A percentile compares a stretch with the other conserved stretches of the same genome.
These are phyloP conservation scores for Dorcus parallelipipedus DNA, from an alignment of 2,888 invertebrate genomes.

Conservation along the genomic window DNA sequence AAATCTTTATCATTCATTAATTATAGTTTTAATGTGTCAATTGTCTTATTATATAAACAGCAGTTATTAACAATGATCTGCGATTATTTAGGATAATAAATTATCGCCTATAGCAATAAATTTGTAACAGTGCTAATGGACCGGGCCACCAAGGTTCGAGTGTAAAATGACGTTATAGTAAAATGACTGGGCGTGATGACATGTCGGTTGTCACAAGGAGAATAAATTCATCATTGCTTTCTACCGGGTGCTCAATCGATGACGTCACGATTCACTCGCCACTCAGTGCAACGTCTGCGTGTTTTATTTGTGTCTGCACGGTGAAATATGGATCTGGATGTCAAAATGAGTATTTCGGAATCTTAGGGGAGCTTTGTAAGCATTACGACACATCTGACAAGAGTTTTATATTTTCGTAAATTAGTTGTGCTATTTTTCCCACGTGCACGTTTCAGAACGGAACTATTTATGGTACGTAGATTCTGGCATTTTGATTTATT, in stretches of 20 bases:
- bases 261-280: slow-evolving; percentile 27
- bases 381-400: slow-evolving; percentile 1
- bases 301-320: slow-evolving; percentile 20
- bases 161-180: slow-evolving; percentile 38
- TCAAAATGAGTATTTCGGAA: slow-evolving; percentile 9
- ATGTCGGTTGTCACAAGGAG: slow-evolving; percentile 28
- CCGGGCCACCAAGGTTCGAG: slow-evolving; percentile 28
- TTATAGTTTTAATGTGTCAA: neutral
- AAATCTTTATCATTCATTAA: too few relatives aligned
- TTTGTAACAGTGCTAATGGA: slow-evolving; percentile 25
- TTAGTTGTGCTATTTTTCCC: slow-evolving; percentile 7
- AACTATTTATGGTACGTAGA: too few relatives aligned
- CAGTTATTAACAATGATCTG: neutral
- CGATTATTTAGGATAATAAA: slow-evolving; percentile 15
- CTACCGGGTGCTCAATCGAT: slow-evolving; percentile 20
- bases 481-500: too few relatives aligned
- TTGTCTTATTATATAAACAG: neutral
- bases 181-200: slow-evolving; percentile 43
- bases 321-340: slow-evolving; percentile 22
- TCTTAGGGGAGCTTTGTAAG: neutral
- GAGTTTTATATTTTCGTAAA: slow-evolving; percentile 8
- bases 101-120: slow-evolving; percentile 14
- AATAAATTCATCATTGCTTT: slow-evolving; percentile 23
- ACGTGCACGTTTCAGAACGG: too few relatives aligned
- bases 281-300: slow-evolving; percentile 10